These are phyloP conservation scores for Sus scrofa DNA, from an alignment of 2,113 vertebrate species.

Conservation along the genomic window T2T-Sscrofa CM000826.6:113032001-113032500, in stretches of 20 bases:
- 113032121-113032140: not conserved
- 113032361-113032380: not conserved
- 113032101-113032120: not conserved
- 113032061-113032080: not conserved
- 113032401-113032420: not conserved
- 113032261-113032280: not conserved
- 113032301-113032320: not conserved
- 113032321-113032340: not conserved
- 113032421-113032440: not conserved
- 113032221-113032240: not conserved
- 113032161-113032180: not conserved
- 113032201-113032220: not conserved
- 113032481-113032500: not conserved
- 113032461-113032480: not conserved
- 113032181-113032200: not conserved
- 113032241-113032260: not conserved
- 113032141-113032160: not conserved
- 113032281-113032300: not conserved
- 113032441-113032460: not conserved
- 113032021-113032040: not conserved
- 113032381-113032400: slow-evolving; percentile 42
- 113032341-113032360: not conserved
- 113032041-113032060: not conserved
- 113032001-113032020: not conserved
- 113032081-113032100: not conserved